These are phyloP conservation scores for Leucophora obtusa DNA, from an alignment of 2,888 invertebrate genomes.

Conservation along the genomic window DNA sequence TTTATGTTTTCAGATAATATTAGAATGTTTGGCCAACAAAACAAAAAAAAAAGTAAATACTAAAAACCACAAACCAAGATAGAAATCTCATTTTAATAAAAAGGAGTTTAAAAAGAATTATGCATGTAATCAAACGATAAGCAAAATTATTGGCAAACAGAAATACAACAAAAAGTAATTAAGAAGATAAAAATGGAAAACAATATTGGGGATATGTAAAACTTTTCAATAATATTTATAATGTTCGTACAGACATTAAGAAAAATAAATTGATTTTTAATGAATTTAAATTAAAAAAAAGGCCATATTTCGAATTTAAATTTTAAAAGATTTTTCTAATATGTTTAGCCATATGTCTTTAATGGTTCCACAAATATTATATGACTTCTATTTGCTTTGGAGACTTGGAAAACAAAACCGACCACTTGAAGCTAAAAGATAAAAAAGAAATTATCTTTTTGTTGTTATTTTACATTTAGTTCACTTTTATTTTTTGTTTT, in stretches of 20 bases:
- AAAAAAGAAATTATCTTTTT: conserved; percentile 42
- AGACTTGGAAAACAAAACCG: conserved; percentile 4
- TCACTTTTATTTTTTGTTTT: conserved; percentile 6
- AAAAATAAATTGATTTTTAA: neutral
- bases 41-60: conserved; percentile 12
- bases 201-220: neutral
- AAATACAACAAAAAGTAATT: conserved; percentile 54
- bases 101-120: conserved; percentile 29
- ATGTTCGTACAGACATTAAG: neutral
- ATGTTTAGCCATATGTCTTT: conserved; percentile 39
- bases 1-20: conserved; percentile 64
- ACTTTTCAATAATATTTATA: neutral
- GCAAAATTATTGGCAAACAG: conserved; percentile 57
- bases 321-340: neutral
- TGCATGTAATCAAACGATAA: conserved; percentile 56
- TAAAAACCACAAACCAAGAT: conserved; percentile 40
- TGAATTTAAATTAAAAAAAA: conserved; percentile 27
- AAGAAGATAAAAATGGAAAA: conserved; percentile 51
- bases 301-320: neutral
- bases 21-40: conserved; percentile 57
- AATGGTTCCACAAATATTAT: neutral
- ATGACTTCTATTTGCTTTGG: conserved; percentile 3
- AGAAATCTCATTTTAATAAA: conserved; percentile 55
- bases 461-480: conserved; percentile 4
- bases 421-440: conserved; percentile 46